phyloP scores from a whole-genome alignment of 1,140 invertebrate genomes.

The Drosophila rhopaloa region DNA sequence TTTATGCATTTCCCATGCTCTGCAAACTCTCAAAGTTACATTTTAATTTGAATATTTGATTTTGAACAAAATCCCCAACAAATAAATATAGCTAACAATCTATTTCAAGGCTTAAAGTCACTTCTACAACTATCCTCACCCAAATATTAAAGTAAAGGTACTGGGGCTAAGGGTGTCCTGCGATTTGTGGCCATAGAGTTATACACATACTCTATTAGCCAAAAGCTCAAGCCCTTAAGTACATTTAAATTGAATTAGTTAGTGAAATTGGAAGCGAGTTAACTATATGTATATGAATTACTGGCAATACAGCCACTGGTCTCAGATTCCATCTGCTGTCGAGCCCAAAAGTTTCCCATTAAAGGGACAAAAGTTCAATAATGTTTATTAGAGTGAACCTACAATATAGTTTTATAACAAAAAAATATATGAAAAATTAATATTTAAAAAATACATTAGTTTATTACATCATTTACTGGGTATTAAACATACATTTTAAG shows the following conservation, averaged over 20 bases:
- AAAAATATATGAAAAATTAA: not conserved
- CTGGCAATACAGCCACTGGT: not conserved
- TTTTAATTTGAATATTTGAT: too few species aligned
- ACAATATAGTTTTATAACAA: not conserved
- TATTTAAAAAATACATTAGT: too few species aligned
- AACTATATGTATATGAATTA: constrained; percentile 25
- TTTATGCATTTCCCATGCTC: too few species aligned
- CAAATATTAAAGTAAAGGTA: too few species aligned
- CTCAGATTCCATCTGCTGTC: constrained; percentile 12
- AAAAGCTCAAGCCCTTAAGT: constrained; percentile 27
- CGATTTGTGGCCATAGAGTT: not conserved
- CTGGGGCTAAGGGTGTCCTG: too few species aligned
- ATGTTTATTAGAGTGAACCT: not conserved
- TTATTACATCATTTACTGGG: too few species aligned
- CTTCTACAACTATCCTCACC: too few species aligned
- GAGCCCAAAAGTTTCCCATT: constrained; percentile 25
- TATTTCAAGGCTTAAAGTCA: too few species aligned
- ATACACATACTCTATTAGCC: constrained; percentile 6
- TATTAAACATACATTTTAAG: too few species aligned
- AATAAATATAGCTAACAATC: too few species aligned
- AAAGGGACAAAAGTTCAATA: constrained; percentile 32
- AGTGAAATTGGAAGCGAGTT: constrained; percentile 8
- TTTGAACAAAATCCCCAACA: too few species aligned
- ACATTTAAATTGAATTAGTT: constrained; percentile 70
- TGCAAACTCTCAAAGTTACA: too few species aligned